Percentiles rank a stretch among this genome's conserved stretches.
Evolutionary conservation across 2,113 vertebrate species (phyloP).

Genomic region (Nycticebus coucang): DNA sequence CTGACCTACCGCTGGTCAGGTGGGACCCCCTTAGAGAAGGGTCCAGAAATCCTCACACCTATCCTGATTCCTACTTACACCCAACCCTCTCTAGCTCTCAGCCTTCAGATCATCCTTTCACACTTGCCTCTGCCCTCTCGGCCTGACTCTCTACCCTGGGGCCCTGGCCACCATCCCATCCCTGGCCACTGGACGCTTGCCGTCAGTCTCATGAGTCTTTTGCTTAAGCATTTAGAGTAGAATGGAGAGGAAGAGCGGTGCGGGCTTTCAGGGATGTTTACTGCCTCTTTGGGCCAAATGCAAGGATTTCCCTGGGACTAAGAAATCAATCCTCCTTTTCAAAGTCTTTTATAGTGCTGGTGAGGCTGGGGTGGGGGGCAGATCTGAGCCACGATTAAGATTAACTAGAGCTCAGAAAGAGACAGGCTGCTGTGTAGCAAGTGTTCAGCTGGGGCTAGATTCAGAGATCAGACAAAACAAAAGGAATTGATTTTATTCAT

Average conservation of each 20-base stretch:
- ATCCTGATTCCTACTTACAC: neutral
- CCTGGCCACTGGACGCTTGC: neutral
- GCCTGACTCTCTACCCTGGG: too few species aligned
- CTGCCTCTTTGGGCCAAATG: neutral
- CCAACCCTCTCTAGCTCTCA: neutral
- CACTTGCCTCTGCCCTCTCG: neutral
- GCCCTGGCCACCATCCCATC: too few species aligned
- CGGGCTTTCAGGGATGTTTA: neutral
- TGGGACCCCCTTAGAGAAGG: neutral
- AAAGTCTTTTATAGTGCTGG: neutral
- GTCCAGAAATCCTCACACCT: too few species aligned
- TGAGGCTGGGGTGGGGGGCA: neutral
- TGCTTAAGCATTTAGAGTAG: neutral
- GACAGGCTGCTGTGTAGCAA: neutral
- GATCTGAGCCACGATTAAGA: neutral
- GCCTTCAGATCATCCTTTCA: neutral
- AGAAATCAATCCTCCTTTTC: neutral
- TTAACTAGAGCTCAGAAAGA: neutral
- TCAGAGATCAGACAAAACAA: neutral
- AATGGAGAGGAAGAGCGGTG: neutral
- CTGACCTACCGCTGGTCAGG: neutral
- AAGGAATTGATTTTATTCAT: too few species aligned
- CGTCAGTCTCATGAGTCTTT: neutral
- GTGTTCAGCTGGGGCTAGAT: rapidly evolving
- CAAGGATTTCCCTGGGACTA: neutral